Conservation (phyloP, 2,113 vertebrate genomes). For the Blennius ocellaris region DNA sequence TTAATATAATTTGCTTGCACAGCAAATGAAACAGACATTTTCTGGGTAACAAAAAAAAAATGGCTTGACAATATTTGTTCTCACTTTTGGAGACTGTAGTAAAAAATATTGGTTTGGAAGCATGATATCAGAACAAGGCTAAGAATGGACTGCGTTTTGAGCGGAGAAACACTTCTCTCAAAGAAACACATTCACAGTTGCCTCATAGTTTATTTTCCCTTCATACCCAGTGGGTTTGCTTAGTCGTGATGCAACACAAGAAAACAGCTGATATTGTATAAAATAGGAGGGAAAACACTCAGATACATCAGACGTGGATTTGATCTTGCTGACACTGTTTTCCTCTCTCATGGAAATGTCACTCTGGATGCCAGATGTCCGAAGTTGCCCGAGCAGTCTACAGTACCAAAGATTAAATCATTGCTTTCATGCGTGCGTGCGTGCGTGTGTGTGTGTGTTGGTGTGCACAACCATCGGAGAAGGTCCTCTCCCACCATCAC, state of each 20-base stretch:
- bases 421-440: slow-evolving; percentile 1
- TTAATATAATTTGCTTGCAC: neutral
- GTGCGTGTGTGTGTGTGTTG: slow-evolving; percentile 12
- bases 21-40: no score
- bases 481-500: slow-evolving; percentile 78
- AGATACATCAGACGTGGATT: slow-evolving; percentile 19
- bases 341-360: neutral
- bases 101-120: neutral
- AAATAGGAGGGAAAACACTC: slow-evolving; percentile 11
- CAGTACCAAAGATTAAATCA: slow-evolving; percentile 15
- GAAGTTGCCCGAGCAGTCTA: neutral
- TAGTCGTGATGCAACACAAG: slow-evolving; percentile 30
- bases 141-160: neutral
- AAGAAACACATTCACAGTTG: neutral
- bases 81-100: neutral
- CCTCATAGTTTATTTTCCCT: neutral
- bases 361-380: no score
- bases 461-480: slow-evolving; percentile 44
- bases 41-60: no score
- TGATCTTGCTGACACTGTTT: slow-evolving; percentile 19
- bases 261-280: slow-evolving; percentile 10
- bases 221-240: slow-evolving; percentile 21
- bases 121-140: neutral
- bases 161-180: neutral
- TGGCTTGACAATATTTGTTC: neutral